Evolutionary conservation across 37 sponge, comb jelly and placozoan species (phyloP).

Genomic region (Aphrocallistes beatrix): DNA sequence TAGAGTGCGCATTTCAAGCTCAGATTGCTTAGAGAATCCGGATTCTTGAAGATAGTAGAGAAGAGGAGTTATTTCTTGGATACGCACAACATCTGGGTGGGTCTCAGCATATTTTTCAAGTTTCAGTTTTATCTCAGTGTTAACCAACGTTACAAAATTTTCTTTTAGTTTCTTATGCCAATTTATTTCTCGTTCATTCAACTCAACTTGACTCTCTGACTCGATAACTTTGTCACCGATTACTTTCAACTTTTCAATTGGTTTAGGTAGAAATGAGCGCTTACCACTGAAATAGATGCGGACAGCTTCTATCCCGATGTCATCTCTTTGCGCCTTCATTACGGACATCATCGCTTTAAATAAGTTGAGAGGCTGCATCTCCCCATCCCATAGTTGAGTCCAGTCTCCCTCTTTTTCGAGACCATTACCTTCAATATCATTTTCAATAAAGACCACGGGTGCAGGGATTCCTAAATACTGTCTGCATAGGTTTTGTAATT

Average conservation of each 20-base stretch:
- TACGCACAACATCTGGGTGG: neutral
- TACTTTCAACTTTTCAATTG: neutral
- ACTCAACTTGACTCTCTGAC: neutral
- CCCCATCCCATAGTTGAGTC: neutral
- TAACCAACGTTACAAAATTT: neutral
- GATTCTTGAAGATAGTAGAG: neutral
- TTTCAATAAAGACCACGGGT: neutral
- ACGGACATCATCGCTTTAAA: neutral
- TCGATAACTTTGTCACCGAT: neutral
- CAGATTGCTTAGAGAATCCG: neutral
- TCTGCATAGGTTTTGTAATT: neutral
- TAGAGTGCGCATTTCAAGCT: neutral
- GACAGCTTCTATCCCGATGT: neutral
- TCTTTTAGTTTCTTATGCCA: neutral
- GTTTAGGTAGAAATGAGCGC: neutral
- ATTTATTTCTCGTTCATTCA: neutral
- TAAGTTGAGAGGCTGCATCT: neutral
- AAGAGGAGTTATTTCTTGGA: neutral
- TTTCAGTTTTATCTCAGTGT: neutral
- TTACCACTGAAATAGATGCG: constrained; percentile 3
- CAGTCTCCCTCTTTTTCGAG: neutral
- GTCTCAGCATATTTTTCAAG: neutral
- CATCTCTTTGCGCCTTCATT: neutral
- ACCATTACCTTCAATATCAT: neutral
- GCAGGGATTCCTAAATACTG: neutral